phyloP scores from a whole-genome alignment of 2,113 vertebrate genomes.

The Nanorana parkeri region DNA sequence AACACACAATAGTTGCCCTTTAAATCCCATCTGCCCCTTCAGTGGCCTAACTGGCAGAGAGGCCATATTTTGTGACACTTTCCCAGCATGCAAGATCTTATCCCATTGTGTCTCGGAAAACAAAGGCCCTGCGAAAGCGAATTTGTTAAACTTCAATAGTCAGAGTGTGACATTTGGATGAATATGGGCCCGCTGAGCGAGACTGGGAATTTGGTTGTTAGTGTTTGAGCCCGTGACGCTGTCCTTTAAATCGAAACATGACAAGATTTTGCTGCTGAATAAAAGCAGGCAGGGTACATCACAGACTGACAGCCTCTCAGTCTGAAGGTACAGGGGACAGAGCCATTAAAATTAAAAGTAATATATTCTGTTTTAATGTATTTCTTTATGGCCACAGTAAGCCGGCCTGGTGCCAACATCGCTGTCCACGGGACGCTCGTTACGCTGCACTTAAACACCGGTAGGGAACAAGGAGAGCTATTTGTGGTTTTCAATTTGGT shows the following conservation, averaged over 20 bases:
- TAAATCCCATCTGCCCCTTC: too few relatives aligned
- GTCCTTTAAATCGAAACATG: neutral
- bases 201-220: neutral
- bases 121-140: constrained; percentile 4
- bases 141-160: constrained; percentile 13
- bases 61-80: neutral
- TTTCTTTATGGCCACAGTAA: neutral
- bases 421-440: neutral
- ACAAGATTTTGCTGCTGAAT: neutral
- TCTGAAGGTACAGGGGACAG: neutral
- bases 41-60: too few relatives aligned
- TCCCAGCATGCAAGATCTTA: neutral
- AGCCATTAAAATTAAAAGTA: constrained; percentile 1
- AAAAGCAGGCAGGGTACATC: neutral
- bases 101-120: constrained; percentile 15
- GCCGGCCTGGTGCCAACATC: neutral
- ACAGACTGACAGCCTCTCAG: neutral
- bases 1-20: too few relatives aligned
- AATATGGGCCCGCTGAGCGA: constrained; percentile 20
- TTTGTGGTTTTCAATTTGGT: neutral
- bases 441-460: constrained; percentile 5
- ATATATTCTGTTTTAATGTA: neutral
- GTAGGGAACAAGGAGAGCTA: neutral
- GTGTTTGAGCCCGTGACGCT: neutral
- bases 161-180: constrained; percentile 22